phyloP scores from a whole-genome alignment of 2,113 vertebrate species.

The Trichechus manatus region DNA sequence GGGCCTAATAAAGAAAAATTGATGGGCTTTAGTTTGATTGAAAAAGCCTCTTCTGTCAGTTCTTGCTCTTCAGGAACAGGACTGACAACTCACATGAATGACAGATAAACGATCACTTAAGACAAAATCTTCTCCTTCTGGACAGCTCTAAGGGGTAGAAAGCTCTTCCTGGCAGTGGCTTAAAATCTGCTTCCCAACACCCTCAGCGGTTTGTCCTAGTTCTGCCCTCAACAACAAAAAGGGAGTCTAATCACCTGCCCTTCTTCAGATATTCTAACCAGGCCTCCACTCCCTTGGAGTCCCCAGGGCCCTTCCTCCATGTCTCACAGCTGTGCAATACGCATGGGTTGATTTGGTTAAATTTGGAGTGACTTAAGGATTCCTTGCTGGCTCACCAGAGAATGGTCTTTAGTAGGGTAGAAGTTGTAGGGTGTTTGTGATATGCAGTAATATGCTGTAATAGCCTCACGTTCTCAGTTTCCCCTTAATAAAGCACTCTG shows the following conservation, averaged over 20 bases:
- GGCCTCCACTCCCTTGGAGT: neutral
- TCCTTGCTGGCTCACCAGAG: neutral
- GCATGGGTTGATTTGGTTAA: neutral
- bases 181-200: constrained; percentile 28
- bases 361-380: neutral
- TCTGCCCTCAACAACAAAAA: constrained; percentile 53
- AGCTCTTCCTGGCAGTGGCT: neutral
- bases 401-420: neutral
- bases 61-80: constrained; percentile 59
- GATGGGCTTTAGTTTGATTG: constrained; percentile 71
- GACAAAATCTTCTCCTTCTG: constrained; percentile 54
- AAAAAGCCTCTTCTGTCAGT: constrained; percentile 76
- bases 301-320: neutral
- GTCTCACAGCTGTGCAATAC: neutral
- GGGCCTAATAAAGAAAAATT: constrained; percentile 80
- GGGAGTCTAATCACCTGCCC: constrained; percentile 27
- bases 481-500: neutral
- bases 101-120: constrained; percentile 54
- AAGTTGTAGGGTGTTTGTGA: neutral
- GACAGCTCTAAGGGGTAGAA: constrained; percentile 29
- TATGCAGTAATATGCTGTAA: neutral
- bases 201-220: constrained; percentile 39
- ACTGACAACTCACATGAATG: constrained; percentile 52
- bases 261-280: constrained; percentile 51
- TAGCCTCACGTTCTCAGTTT: neutral